phyloP scores from a whole-genome alignment of 2,888 invertebrate genomes.

The Athalia circularis region DNA sequence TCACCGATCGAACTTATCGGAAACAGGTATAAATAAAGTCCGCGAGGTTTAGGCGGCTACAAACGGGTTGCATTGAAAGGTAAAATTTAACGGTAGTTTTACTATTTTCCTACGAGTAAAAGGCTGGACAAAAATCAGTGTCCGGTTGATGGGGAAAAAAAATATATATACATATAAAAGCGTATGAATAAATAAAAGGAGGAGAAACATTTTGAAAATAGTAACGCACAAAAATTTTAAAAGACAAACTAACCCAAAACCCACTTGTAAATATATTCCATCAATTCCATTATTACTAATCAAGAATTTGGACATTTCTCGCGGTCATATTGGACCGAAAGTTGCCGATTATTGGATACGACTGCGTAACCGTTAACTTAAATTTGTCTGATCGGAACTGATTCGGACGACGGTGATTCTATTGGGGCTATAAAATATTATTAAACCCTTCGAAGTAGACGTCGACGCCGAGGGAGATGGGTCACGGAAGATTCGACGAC shows the following conservation, averaged over 20 bases:
- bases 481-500: not conserved
- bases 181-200: not conserved
- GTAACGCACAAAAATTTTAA: slow-evolving; percentile 33
- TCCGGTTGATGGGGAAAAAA: not conserved
- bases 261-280: slow-evolving; percentile 34
- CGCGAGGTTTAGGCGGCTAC: not conserved
- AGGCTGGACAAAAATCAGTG: not conserved
- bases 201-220: slow-evolving; percentile 16
- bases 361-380: no score
- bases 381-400: no score
- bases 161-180: no score
- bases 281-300: slow-evolving; percentile 16
- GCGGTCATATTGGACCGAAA: not conserved
- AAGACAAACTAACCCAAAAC: slow-evolving; percentile 37
- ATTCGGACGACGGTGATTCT: no score
- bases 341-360: not conserved
- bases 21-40: no score
- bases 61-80: slow-evolving; percentile 1
- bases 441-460: not conserved
- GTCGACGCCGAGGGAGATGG: not conserved
- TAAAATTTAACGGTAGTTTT: slow-evolving; percentile 22
- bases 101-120: slow-evolving; percentile 33
- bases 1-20: no score
- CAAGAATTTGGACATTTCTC: slow-evolving; percentile 2
- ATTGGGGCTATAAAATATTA: not conserved